Evolutionary conservation across 1,140 invertebrate species (phyloP).

Genomic region (Bicyclus anynana): DNA sequence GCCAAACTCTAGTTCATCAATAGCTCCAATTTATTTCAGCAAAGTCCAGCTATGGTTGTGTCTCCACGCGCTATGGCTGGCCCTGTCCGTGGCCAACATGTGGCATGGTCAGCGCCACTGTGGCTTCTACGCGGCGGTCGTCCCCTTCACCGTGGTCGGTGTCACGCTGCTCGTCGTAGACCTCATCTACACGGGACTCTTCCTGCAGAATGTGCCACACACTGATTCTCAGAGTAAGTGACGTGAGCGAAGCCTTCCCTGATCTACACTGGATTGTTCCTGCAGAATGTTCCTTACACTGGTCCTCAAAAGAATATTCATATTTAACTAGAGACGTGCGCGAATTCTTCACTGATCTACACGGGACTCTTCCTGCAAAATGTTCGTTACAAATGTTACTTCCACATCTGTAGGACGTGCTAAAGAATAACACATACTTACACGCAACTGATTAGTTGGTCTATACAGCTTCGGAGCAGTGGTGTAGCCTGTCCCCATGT

Average conservation of each 20-base stretch:
- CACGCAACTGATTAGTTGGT: too few species aligned
- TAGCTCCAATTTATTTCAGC: conserved; percentile 36
- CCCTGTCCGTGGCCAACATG: conserved; percentile 32
- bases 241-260: too few species aligned
- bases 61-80: conserved; percentile 48
- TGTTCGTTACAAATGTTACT: too few species aligned
- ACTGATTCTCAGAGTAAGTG: conserved; percentile 47
- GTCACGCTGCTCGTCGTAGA: conserved; percentile 37
- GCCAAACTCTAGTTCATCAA: too few species aligned
- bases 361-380: conserved; percentile 42
- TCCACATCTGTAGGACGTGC: too few species aligned
- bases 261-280: conserved; percentile 33
- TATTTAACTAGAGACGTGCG: too few species aligned
- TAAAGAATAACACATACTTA: too few species aligned
- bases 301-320: conserved; percentile 49
- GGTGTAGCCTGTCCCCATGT: too few species aligned
- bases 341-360: conserved; percentile 33
- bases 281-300: conserved; percentile 38
- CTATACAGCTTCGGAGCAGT: too few species aligned
- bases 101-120: conserved; percentile 32
- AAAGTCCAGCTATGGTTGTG: conserved; percentile 45
- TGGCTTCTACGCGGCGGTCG: conserved; percentile 37
- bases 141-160: conserved; percentile 47
- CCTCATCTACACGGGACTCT: conserved; percentile 33
- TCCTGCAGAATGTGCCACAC: conserved; percentile 37